Conservation (phyloP, 2,888 invertebrate genomes). For the Neuroscelio doddi region DNA sequence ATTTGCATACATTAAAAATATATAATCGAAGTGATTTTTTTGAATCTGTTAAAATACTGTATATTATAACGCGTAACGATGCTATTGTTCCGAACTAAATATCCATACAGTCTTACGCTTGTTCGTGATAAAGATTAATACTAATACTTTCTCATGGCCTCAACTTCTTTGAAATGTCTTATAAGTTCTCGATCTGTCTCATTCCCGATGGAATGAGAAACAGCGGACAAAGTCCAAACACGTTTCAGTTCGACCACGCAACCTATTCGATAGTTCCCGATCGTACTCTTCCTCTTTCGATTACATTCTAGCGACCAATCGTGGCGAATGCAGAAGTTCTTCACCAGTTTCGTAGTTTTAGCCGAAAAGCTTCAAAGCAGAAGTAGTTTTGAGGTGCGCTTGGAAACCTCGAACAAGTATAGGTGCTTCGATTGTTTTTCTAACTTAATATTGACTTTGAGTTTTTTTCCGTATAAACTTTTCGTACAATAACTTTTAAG, state of each 20-base stretch:
- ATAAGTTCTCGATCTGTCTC: too few relatives aligned
- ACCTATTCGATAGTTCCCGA: constrained; percentile 25
- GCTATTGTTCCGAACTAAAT: too few relatives aligned
- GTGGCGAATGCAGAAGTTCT: constrained; percentile 20
- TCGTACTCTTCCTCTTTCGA: constrained; percentile 16
- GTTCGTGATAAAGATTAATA: constrained; percentile 6
- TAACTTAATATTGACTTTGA: constrained; percentile 10
- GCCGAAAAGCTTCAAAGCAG: constrained; percentile 11
- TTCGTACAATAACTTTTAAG: too few relatives aligned
- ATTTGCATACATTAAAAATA: too few relatives aligned
- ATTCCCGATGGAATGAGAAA: constrained; percentile 4
- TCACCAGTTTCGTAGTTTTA: constrained; percentile 19
- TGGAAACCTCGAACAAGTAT: background rate
- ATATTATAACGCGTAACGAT: too few relatives aligned
- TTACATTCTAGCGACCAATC: constrained; percentile 24
- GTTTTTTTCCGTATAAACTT: too few relatives aligned
- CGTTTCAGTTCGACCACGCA: constrained; percentile 15
- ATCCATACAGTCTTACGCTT: too few relatives aligned
- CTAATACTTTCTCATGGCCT: background rate
- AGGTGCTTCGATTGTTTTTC: constrained; percentile 14
- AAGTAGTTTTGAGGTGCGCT: constrained; percentile 18
- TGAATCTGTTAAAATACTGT: too few relatives aligned
- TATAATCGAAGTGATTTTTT: too few relatives aligned
- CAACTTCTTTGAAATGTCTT: constrained; percentile 9
- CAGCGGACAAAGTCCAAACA: constrained; percentile 21